Percentiles rank a stretch among this genome's conserved stretches.
phyloP scores from a whole-genome alignment of 2,113 vertebrate genomes.

The Microcebus jonahi region DNA sequence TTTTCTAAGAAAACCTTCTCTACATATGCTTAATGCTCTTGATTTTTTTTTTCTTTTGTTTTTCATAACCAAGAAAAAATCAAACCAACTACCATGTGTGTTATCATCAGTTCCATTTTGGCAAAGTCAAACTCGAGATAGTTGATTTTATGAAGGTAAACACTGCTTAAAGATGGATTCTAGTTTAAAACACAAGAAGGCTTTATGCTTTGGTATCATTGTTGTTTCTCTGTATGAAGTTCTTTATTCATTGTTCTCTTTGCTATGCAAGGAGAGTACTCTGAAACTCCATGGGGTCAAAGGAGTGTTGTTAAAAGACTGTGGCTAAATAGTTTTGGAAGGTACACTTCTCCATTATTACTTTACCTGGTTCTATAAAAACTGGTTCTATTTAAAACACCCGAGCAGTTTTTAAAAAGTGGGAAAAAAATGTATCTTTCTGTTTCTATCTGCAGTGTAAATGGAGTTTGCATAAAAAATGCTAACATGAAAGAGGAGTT shows the following conservation, averaged over 20 bases:
- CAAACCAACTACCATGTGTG: background rate
- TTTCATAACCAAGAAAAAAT: background rate
- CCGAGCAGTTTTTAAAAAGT: slow-evolving; percentile 32
- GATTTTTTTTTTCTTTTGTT: background rate
- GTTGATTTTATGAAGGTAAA: background rate
- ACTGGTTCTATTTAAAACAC: slow-evolving; percentile 20
- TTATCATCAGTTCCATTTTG: background rate
- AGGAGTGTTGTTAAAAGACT: background rate
- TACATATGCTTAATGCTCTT: background rate
- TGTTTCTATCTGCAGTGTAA: slow-evolving; percentile 19
- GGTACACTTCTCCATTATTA: background rate
- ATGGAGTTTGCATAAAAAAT: slow-evolving; percentile 27
- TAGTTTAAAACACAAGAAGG: background rate
- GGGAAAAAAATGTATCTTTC: background rate
- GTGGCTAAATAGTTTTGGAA: background rate
- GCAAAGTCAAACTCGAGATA: background rate
- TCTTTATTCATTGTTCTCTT: background rate
- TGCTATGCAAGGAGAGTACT: background rate
- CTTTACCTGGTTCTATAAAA: background rate
- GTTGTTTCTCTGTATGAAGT: background rate
- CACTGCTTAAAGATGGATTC: background rate
- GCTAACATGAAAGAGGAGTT: background rate
- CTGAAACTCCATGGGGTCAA: background rate
- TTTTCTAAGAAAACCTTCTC: no score
- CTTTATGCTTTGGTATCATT: background rate